These are phyloP conservation scores for Drosophila nigromelanica DNA, from an alignment of 1,140 invertebrate genomes.

Conservation along the genomic window DNA sequence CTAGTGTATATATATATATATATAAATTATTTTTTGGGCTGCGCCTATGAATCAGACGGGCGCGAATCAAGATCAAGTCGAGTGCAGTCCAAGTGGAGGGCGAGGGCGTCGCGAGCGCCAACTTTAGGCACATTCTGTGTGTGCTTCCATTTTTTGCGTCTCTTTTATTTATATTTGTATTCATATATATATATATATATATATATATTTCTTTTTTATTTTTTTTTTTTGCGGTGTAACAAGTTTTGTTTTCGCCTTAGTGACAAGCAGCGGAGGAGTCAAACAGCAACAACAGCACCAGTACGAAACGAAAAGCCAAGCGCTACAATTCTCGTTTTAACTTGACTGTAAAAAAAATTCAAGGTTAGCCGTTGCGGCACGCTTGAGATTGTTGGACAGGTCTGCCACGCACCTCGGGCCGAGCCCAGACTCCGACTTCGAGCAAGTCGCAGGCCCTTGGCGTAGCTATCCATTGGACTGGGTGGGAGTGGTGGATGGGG, in stretches of 20 bases:
- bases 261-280: conserved; percentile 71
- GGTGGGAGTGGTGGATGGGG: not conserved
- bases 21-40: conserved; percentile 27
- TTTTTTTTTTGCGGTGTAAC: conserved; percentile 75
- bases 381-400: conserved; percentile 51
- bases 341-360: conserved; percentile 61
- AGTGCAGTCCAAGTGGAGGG: conserved; percentile 41
- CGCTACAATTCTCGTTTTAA: conserved; percentile 73
- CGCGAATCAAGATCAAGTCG: conserved; percentile 65
- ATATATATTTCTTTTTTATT: no score
- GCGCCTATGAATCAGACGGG: conserved; percentile 72
- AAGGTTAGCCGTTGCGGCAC: conserved; percentile 71
- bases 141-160: no score
- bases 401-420: conserved; percentile 45
- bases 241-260: conserved; percentile 63
- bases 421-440: conserved; percentile 27
- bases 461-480: not conserved
- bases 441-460: conserved; percentile 19
- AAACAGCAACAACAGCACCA: conserved; percentile 39
- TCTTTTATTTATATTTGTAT: no score
- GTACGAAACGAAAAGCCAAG: conserved; percentile 31
- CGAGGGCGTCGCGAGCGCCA: conserved; percentile 35
- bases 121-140: no score
- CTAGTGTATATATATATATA: not conserved
- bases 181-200: conserved; percentile 28